phyloP scores from a whole-genome alignment of 2,113 vertebrate genomes.

The Callipepla squamata region DNA sequence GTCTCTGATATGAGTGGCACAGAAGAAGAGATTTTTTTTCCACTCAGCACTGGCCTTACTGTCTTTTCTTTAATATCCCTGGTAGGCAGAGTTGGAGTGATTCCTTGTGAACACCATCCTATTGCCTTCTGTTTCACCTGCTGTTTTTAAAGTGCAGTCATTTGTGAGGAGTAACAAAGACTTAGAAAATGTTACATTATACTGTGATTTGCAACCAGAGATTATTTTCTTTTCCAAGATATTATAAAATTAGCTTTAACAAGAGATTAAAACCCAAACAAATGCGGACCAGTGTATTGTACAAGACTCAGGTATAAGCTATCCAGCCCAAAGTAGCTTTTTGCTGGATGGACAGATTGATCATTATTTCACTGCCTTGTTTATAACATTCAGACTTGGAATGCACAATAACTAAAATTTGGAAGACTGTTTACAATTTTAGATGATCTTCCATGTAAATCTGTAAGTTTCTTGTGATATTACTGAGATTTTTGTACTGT shows the following conservation, averaged over 20 bases:
- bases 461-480: neutral
- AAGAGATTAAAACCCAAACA: neutral
- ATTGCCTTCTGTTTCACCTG: neutral
- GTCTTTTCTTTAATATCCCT: neutral
- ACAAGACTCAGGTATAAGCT: neutral
- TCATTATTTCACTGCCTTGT: neutral
- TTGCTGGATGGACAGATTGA: neutral
- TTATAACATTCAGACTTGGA: neutral
- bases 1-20: neutral
- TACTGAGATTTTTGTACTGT: neutral
- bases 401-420: neutral
- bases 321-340: neutral
- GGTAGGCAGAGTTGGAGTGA: neutral
- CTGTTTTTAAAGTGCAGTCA: neutral
- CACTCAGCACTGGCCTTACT: neutral
- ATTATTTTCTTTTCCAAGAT: neutral
- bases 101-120: fast-evolving
- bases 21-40: neutral
- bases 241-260: neutral
- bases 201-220: neutral
- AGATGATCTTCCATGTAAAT: neutral
- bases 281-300: neutral
- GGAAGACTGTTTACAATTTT: neutral
- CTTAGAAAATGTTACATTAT: neutral
- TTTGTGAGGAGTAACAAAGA: neutral